Evolutionary conservation across 2,888 invertebrate genomes (phyloP), one percentile per base, ranked within the genome.

Genomic region (Platycheirus rosarum): DNA sequence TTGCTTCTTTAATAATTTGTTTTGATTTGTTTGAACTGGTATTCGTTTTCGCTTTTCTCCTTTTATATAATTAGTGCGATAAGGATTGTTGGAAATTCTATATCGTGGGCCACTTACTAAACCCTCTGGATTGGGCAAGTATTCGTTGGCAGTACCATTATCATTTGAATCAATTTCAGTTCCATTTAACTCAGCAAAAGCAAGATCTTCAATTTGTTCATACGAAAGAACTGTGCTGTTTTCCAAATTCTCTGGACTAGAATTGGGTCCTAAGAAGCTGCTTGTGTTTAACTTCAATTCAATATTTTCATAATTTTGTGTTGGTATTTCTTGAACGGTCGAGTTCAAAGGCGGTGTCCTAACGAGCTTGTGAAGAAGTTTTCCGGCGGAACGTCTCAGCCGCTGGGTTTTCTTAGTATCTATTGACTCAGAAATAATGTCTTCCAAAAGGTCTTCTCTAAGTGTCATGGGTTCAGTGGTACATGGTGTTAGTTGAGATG

Each of bases 101-200:
- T 87, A 89, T 26, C 87, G 88, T 3, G 89, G 88, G 1, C 87
- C 87, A 14, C 87, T 86, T 18, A 89, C 87, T 40, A 91, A 85
- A 60, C 88, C 89, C 80, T 90, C 89, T 1, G 90, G 90, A 53
- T 78, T 88, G 3, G 90, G 91, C 66, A 90, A 84, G 0, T 86
- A 85, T 60, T 89, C 89, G 13, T 63, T 68, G 4, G 16, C 23
- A 0, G 66, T 32, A 4, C 13, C 32, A 16, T 65, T 84, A 11
- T 51, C 73, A 13, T 57, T 85, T 0, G 85, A 55, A 0, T 85
- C 66, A 1, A 86, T 6, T 13, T 87, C 86, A 0, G 89, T 89
- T 71, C 88, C 90, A 84, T 91, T 91, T 7, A 91, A 82, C 7
- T 88, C 88, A 3, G 88, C 87, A 73, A 91, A 88, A 2, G 90